Conservation (phyloP, 1,140 invertebrate genomes). For the Camponotus vicinus region DNA sequence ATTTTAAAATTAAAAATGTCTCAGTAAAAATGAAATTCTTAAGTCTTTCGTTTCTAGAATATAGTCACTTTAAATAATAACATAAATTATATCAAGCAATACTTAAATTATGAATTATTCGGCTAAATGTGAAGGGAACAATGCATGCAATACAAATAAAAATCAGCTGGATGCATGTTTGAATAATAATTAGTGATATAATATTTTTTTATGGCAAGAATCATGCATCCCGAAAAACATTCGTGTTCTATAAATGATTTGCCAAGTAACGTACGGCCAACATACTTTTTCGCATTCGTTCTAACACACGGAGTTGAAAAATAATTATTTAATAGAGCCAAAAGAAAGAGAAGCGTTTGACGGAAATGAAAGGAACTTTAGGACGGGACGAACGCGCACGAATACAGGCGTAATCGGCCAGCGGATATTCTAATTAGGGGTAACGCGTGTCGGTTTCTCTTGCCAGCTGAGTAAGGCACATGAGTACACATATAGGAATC, state of each 20-base stretch:
- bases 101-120: no score
- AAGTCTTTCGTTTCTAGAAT: no score
- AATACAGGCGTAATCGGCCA: constrained; percentile 71
- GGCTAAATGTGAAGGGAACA: no score
- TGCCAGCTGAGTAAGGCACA: constrained; percentile 83
- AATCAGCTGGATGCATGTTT: no score
- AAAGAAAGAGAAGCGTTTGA: background rate
- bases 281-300: background rate
- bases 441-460: constrained; percentile 75
- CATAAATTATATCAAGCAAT: no score
- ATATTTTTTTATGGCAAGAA: no score
- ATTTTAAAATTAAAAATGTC: no score
- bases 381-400: background rate
- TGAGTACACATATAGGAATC: constrained; percentile 54
- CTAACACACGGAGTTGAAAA: background rate
- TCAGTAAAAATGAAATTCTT: no score
- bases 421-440: constrained; percentile 84
- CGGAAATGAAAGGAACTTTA: background rate
- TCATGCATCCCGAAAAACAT: no score
- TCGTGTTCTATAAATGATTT: background rate
- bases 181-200: no score
- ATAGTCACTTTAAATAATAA: no score
- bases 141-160: no score
- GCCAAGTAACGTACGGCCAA: background rate
- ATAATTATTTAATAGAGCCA: background rate